Base-by-base conservation (phyloP, 2,797 vertebrate genomes). In the Eulemur coronatus region DNA sequence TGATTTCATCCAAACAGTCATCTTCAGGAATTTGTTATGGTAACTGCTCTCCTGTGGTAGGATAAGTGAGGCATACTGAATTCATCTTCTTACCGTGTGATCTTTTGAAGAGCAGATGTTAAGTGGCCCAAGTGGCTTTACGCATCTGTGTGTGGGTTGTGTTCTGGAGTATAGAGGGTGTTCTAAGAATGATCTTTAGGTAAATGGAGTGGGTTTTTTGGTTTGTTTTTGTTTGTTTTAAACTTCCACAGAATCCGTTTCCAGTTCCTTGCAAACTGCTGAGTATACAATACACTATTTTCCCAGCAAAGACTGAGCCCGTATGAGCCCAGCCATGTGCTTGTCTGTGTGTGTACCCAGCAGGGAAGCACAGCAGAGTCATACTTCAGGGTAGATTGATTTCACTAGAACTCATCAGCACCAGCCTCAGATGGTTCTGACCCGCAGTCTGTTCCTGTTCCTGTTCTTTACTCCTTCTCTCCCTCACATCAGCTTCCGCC, bases 21-120 rank as follows among this genome's bases (percentile, higher is more conserved):
- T 84, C 92, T n/a, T 94, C 6, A 72, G 94, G 94, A 84, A 95
- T 95, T 92, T 94, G 78, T 95, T 95, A 63, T 35, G 89, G 91
- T 52, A 95, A 75, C 90, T 52, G 35, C 86, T 65, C 5, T 85
- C 48, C 48, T 46, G 4, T 87, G 67, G 5, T 3, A 8, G 84
- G 48, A 24, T 67, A 59, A 55, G 35, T 4, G 70, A 92, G 79
- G 43, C 61, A 24, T 78, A 17, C 4, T 79, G 50, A 48, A 48
- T 38, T 15, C 15, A 1, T 33, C 13, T 57, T 55, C 38, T 33
- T 46, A 12, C 4, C 22, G 41, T 73, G 43, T 72, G 88, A 72
- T 46, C 82, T 92, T 26, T 59, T 26, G 46, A 57, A 48, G 67
- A 73, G 4, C 30, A 20, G 52, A 20, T 73, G 11, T 81, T 65